Base-by-base conservation (phyloP, 2,113 vertebrate genomes). In the Tautogolabrus adspersus region DNA sequence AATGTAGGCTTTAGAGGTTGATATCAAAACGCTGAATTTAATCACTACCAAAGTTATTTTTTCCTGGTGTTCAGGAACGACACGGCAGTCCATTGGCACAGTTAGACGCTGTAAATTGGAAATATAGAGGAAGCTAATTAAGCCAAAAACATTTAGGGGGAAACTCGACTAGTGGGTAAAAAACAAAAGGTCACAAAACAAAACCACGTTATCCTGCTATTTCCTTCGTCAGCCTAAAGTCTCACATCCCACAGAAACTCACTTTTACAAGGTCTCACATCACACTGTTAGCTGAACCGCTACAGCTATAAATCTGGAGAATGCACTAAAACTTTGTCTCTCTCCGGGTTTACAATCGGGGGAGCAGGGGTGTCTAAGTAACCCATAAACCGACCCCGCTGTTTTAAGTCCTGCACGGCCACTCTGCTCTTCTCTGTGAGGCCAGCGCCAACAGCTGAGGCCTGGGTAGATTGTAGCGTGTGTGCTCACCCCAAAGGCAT, bases 401-500 rank as follows among this genome's bases (percentile, higher is more conserved):
- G 47, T 66, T 66, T 68, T 65, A 65, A 60, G 75, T 64, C 61
- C 54, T 72, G 34, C 42, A 11, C 71, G 57, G 83, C 49, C 75
- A 4, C 77, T 15, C 64, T 38, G 58, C 34, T 62, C 51, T 18
- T 62, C 64, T 64, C 71, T 54, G 81, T 68, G 44, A 75, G 79
- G 66, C 70, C 23, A 1, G 56, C 74, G 71, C 82, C 83, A 76
- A 94, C 93, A 95, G 94, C 93, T 94, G 92, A 89, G 67, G 80
- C 70, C 81, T 1, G 68, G 59, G 47, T 59, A 77, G 83, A 82
- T 82, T 83, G 79, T 38, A 71, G 76, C 88, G 87, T 55, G 42
- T 91, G 85, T 71, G 82, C 85, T 93, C 91, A 93, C 84, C 72
- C 80, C 78, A 86, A 93, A 91, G 91, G 88, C 93, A 92, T 92